Evolutionary conservation across 1,140 invertebrate genomes (phyloP).

Genomic region (Eufriesea mexicana): DNA sequence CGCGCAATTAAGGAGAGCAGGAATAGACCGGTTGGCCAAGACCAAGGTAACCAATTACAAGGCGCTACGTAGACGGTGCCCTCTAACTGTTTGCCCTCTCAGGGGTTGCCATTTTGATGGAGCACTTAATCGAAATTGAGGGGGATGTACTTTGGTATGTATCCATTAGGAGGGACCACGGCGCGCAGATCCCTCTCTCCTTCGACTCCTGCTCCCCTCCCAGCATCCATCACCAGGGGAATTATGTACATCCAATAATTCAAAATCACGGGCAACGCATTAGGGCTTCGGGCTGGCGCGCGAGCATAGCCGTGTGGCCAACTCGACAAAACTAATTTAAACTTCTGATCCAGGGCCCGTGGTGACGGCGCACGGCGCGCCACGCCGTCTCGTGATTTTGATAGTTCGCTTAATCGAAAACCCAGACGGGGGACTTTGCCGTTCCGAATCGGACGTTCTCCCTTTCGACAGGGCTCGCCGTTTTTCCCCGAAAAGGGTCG

Average conservation of each 20-base stretch:
- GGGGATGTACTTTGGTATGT: constrained; percentile 49
- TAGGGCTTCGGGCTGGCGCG: constrained; percentile 1
- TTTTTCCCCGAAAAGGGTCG: not conserved
- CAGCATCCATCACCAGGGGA: constrained; percentile 39
- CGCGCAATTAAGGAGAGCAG: not conserved
- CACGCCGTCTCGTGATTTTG: constrained; percentile 37
- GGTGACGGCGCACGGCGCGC: not conserved
- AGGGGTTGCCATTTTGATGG: constrained; percentile 52
- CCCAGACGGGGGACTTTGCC: not conserved
- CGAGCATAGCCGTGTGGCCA: not conserved
- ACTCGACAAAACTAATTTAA: constrained; percentile 57
- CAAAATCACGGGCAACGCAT: constrained; percentile 44
- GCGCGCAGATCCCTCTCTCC: not conserved
- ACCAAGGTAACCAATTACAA: constrained; percentile 35
- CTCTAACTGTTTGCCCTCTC: constrained; percentile 45
- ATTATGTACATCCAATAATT: constrained; percentile 54
- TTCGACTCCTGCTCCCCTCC: too few relatives aligned
- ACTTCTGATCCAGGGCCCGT: constrained; percentile 31
- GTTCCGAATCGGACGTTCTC: not conserved
- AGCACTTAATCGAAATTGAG: constrained; percentile 55
- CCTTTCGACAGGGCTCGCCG: not conserved
- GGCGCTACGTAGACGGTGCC: constrained; percentile 23
- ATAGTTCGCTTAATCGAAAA: constrained; percentile 52
- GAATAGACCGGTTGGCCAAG: not conserved
- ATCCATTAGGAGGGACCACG: constrained; percentile 38